Evolutionary conservation across 1,140 invertebrate genomes (phyloP).

Genomic region (Oncopeltus fasciatus): DNA sequence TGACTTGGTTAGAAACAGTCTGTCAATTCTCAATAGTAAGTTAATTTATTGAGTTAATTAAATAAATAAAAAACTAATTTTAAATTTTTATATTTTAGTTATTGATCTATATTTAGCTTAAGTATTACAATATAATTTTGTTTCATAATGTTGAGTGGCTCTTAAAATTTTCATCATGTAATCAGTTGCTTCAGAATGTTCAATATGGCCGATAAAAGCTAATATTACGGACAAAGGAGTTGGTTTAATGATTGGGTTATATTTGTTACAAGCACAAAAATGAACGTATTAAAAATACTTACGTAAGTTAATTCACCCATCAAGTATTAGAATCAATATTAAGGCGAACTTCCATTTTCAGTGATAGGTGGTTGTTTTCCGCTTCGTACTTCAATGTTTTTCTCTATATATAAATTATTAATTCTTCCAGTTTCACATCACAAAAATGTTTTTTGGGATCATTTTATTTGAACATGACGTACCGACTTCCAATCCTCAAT

Average conservation of each 20-base stretch:
- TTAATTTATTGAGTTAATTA: too few species aligned
- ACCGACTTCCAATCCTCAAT: background rate
- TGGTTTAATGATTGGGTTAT: background rate
- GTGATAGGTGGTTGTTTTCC: background rate
- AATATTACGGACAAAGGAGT: conserved; percentile 12
- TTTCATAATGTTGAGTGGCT: too few species aligned
- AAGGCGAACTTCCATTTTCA: background rate
- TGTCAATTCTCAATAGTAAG: too few species aligned
- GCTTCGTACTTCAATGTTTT: background rate
- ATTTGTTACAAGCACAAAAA: conserved; percentile 3
- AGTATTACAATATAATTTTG: too few species aligned
- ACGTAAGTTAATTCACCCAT: background rate
- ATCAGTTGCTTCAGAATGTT: conserved; percentile 2
- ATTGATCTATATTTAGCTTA: too few species aligned
- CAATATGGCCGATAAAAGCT: conserved; percentile 10
- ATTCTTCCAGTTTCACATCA: background rate
- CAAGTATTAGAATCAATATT: background rate
- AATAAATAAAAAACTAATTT: too few species aligned
- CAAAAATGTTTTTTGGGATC: background rate
- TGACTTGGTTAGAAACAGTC: too few species aligned
- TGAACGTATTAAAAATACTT: background rate
- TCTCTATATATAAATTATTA: background rate
- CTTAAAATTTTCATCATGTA: too few species aligned
- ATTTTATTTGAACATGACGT: background rate
- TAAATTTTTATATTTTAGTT: too few species aligned